These are phyloP conservation scores for Euproctis similis DNA, from an alignment of 2,888 invertebrate species.

Conservation along the genomic window DNA sequence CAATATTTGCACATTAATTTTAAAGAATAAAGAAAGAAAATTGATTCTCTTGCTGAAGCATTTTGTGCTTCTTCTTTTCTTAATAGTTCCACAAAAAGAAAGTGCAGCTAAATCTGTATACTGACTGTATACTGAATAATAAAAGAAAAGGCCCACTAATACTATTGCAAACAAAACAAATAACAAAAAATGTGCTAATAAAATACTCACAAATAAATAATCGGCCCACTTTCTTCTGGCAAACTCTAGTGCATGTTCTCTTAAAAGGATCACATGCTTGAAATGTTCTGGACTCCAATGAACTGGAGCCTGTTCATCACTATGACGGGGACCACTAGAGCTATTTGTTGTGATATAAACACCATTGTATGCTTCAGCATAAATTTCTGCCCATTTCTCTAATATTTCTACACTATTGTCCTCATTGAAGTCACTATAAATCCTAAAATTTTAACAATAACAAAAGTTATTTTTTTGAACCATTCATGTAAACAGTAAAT, in stretches of 20 bases:
- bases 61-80: no score
- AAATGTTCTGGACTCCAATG: conserved; percentile 88
- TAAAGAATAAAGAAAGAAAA: no score
- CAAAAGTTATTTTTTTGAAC: no score
- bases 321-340: conserved; percentile 39
- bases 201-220: conserved; percentile 84
- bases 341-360: conserved; percentile 76
- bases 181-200: no score
- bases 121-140: no score
- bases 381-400: conserved; percentile 80
- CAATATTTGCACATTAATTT: no score
- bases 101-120: no score
- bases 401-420: conserved; percentile 86
- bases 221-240: conserved; percentile 91
- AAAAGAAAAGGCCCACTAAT: no score
- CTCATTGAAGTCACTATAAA: conserved; percentile 89
- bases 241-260: conserved; percentile 83
- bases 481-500: no score
- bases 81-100: no score
- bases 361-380: conserved; percentile 81
- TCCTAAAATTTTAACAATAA: conserved; percentile 73
- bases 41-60: no score
- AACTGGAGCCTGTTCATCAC: conserved; percentile 78
- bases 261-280: conserved; percentile 84
- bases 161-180: no score